These are phyloP conservation scores for Phortica variegata DNA, from an alignment of 1,140 invertebrate species.

Conservation along the genomic window DNA sequence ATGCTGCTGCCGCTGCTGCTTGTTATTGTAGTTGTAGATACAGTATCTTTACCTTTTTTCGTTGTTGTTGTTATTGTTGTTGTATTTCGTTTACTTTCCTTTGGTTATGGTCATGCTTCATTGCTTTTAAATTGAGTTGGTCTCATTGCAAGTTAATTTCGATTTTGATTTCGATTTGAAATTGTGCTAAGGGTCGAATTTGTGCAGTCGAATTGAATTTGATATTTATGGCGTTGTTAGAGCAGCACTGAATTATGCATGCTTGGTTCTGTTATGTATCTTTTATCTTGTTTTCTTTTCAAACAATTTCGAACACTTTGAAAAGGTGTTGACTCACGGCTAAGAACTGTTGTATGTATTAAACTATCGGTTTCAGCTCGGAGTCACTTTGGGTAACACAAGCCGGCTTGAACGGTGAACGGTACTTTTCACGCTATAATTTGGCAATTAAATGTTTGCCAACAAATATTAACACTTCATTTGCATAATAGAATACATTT, in stretches of 20 bases:
- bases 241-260: no score
- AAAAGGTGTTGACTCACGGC: no score
- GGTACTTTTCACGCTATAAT: no score
- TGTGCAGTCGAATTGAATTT: constrained; percentile 2
- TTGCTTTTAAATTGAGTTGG: constrained; percentile 10
- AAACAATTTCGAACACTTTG: no score
- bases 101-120: background rate
- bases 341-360: no score
- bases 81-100: no score
- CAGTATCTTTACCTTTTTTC: constrained; percentile 17
- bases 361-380: no score
- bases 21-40: constrained; percentile 22
- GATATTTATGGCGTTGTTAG: constrained; percentile 8
- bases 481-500: constrained; percentile 3
- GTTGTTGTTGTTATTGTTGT: background rate
- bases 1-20: background rate
- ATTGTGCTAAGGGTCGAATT: background rate
- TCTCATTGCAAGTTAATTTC: constrained; percentile 10
- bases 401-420: constrained; percentile 21
- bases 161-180: background rate
- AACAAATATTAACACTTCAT: constrained; percentile 4
- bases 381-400: no score
- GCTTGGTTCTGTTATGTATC: no score
- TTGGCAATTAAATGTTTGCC: background rate
- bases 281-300: no score